phyloP scores from a whole-genome alignment of 2,888 invertebrate species.

The Xylota sylvarum region DNA sequence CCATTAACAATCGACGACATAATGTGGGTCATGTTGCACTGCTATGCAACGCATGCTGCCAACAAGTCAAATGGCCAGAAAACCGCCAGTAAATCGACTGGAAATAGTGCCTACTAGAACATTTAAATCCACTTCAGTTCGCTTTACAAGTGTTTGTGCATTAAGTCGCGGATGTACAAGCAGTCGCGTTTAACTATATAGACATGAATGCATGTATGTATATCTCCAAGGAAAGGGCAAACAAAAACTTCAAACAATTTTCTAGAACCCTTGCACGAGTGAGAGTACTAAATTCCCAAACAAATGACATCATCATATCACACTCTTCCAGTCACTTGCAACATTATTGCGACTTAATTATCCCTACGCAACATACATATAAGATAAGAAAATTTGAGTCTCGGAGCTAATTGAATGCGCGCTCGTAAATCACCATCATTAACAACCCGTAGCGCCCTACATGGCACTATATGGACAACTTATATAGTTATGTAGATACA shows the following conservation, averaged over 20 bases:
- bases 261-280: neutral
- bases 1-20: constrained; percentile 57
- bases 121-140: constrained; percentile 69
- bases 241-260: constrained; percentile 25
- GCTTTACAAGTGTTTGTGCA: constrained; percentile 67
- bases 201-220: neutral
- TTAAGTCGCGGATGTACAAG: constrained; percentile 43
- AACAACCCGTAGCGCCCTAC: constrained; percentile 14
- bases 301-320: constrained; percentile 38
- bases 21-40: constrained; percentile 63
- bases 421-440: constrained; percentile 37
- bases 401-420: constrained; percentile 30
- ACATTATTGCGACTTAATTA: constrained; percentile 54
- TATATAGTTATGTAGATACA: neutral
- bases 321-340: constrained; percentile 22
- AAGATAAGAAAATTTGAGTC: constrained; percentile 25
- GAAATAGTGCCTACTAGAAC: constrained; percentile 45
- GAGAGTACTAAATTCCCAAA: neutral
- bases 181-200: constrained; percentile 1
- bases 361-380: constrained; percentile 33
- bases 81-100: constrained; percentile 41
- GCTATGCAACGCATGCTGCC: constrained; percentile 15
- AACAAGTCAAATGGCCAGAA: constrained; percentile 51
- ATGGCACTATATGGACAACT: constrained; percentile 56
- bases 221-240: neutral